A percentile compares a stretch with the other conserved stretches of the same genome.
Evolutionary conservation across 2,888 invertebrate species (phyloP).

Genomic region (Drosophila aldrichi): DNA sequence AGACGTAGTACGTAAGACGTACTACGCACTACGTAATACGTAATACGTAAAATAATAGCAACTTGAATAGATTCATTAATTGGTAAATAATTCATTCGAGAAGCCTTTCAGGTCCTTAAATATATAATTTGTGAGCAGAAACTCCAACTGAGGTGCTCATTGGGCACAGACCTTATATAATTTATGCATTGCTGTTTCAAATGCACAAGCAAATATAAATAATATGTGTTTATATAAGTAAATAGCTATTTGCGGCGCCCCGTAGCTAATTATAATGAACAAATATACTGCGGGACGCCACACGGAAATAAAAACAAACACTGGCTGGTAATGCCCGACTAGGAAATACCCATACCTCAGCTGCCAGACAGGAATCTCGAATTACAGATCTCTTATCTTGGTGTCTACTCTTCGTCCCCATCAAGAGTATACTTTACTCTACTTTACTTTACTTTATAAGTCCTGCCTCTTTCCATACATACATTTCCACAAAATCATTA

Average conservation of each 20-base stretch:
- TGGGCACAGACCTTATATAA: constrained; percentile 35
- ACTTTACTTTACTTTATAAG: neutral
- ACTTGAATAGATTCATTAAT: constrained; percentile 79
- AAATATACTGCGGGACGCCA: constrained; percentile 30
- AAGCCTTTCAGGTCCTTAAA: constrained; percentile 6
- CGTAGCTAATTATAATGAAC: constrained; percentile 56
- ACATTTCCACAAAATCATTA: neutral
- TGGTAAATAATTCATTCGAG: constrained; percentile 71
- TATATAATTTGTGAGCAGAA: constrained; percentile 29
- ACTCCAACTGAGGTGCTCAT: constrained; percentile 28
- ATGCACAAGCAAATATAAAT: neutral
- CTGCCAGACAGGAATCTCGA: neutral
- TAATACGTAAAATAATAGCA: constrained; percentile 41
- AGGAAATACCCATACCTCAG: neutral
- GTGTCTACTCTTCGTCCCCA: neutral
- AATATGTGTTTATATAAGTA: neutral
- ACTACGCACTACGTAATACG: neutral
- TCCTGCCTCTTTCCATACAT: neutral
- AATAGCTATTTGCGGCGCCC: neutral
- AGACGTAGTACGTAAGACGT: neutral
- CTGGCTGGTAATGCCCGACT: neutral
- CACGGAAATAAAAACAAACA: neutral
- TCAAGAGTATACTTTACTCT: no score
- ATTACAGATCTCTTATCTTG: no score
- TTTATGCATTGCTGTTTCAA: constrained; percentile 62